Evolutionary conservation across 2,888 invertebrate species (phyloP), one percentile per base, ranked within the genome.

Genomic region (Nasonia oneida): DNA sequence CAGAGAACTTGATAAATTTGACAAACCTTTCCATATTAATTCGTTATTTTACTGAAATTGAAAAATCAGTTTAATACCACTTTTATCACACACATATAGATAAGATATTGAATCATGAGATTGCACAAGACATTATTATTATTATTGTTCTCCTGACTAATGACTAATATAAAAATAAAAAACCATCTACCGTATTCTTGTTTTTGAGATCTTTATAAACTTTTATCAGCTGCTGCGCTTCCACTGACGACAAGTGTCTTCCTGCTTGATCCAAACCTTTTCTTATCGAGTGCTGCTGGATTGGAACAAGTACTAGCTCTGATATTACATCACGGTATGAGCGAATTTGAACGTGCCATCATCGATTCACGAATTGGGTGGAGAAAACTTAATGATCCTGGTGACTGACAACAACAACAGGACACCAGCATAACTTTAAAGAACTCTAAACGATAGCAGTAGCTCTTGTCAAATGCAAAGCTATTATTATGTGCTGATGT

Each of bases 321-420:
- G 87, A 89, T 88, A 88, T 88, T 90, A 87, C 90, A 89, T 85
- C 92, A 91, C 90, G 92, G 92, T 76, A 93, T 93, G 93, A 92
- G 91, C 90, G 89, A 91, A 88, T 91, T 90, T 90, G 93, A 91
- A 90, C 91, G 91, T 81, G 91, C 91, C 12, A 91, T 91, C 15
- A 91, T 89, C 84, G 92, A 92, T 90, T 93, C 93, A 88, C 90
- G 92, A 90, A 92, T 94, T 89, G 94, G 93, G 84, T 94, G 94
- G 94, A 92, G 93, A 89, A 93, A 94, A 89, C 93, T 94, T 86
- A 93, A 94, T 90, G 95, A 95, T 91, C 95, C 95, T 90, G 95
- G 95, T 90, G 95, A 95, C 95, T 95, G 95, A 95, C 95, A 95
- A 37, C 37, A 37, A 37, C 37, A 37, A 37, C 12, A 29, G 0